These are phyloP conservation scores for Hemithea aestivaria DNA, from an alignment of 2,888 invertebrate species.

Conservation along the genomic window DNA sequence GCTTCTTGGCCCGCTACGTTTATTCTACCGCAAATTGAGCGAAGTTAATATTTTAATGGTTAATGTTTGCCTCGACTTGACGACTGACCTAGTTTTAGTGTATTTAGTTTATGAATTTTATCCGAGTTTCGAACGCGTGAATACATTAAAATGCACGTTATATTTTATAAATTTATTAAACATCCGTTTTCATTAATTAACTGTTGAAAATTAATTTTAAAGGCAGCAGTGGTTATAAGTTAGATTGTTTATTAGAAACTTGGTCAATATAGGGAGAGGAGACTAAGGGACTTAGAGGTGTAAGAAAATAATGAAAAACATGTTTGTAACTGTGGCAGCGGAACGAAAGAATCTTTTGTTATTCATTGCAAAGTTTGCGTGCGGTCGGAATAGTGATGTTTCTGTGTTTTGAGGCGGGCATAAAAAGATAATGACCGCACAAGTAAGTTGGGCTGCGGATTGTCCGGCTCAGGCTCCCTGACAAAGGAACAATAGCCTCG, in stretches of 20 bases:
- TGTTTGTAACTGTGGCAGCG: slow-evolving; percentile 37
- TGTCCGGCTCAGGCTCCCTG: slow-evolving; percentile 58
- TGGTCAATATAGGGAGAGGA: too few relatives aligned
- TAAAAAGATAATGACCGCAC: slow-evolving; percentile 40
- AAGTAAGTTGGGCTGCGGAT: slow-evolving; percentile 46
- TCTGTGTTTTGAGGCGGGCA: slow-evolving; percentile 26
- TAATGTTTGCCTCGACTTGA: slow-evolving; percentile 8
- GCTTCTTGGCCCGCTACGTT: slow-evolving; percentile 33
- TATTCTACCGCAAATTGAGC: slow-evolving; percentile 26
- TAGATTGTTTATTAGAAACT: too few relatives aligned
- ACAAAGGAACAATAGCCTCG: slow-evolving; percentile 69
- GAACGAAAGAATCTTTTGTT: slow-evolving; percentile 53
- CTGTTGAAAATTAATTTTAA: too few relatives aligned
- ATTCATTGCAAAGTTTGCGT: slow-evolving; percentile 30
- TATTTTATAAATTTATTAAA: too few relatives aligned
- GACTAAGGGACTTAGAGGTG: slow-evolving; percentile 12
- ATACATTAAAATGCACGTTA: too few relatives aligned
- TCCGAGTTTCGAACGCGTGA: too few relatives aligned
- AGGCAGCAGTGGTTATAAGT: too few relatives aligned
- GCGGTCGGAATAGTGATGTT: slow-evolving; percentile 28
- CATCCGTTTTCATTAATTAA: too few relatives aligned
- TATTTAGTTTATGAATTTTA: too few relatives aligned
- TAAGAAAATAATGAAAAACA: slow-evolving; percentile 47
- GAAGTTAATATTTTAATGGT: slow-evolving; percentile 22
- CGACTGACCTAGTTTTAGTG: too few relatives aligned